Percentiles rank a stretch among this genome's conserved stretches.
Conservation (phyloP, 2,888 invertebrate species). For the Caenorhabditis virilis region DNA sequence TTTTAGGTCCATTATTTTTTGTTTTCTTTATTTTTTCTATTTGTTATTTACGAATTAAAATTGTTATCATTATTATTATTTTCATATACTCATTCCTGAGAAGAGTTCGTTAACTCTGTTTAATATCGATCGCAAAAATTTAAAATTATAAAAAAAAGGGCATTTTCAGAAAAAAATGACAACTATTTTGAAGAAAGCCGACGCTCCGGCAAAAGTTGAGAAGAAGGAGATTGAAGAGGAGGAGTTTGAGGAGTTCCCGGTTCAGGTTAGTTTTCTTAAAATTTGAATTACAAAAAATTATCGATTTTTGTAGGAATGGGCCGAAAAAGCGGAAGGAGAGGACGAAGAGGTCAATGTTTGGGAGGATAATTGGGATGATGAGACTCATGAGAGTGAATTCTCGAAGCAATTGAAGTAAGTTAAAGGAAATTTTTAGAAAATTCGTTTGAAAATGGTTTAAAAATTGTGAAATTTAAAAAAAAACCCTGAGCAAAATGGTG, state of each 20-base stretch:
- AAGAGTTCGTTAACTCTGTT: not conserved
- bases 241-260: conserved; percentile 98
- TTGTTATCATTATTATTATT: too few species aligned
- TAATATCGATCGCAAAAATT: not conserved
- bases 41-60: conserved; percentile 4
- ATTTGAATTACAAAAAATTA: not conserved
- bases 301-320: conserved; percentile 71
- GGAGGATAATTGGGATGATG: conserved; percentile 99
- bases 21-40: conserved; percentile 2
- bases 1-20: too few species aligned
- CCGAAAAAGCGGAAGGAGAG: conserved; percentile 73
- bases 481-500: too few species aligned
- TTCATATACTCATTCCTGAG: too few species aligned
- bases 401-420: conserved; percentile 84
- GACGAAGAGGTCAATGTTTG: conserved; percentile 87
- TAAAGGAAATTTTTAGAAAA: not conserved
- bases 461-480: not conserved
- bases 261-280: conserved; percentile 78
- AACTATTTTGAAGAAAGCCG: conserved; percentile 34
- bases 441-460: not conserved
- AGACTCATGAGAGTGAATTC: conserved; percentile 96
- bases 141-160: too few species aligned
- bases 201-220: conserved; percentile 25
- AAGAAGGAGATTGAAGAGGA: conserved; percentile 80
- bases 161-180: not conserved